Percentiles rank a stretch among this genome's conserved stretches.
phyloP scores from a whole-genome alignment of 2,113 vertebrate species.

The Odontesthes bonariensis region DNA sequence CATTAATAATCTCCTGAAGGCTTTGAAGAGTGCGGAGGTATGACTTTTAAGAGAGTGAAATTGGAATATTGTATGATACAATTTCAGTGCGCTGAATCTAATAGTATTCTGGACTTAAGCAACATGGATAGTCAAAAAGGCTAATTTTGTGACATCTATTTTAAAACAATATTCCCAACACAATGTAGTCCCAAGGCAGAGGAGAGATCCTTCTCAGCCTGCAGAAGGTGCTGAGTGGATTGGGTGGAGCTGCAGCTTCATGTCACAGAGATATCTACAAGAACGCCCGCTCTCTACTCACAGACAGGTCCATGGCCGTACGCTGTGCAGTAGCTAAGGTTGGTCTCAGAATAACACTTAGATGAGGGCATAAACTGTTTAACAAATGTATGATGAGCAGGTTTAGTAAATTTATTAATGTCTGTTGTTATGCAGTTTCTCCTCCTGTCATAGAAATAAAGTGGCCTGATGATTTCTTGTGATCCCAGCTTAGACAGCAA shows the following conservation, averaged over 20 bases:
- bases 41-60: conserved; percentile 3
- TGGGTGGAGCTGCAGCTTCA: conserved; percentile 96
- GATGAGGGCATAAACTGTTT: background rate
- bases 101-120: background rate
- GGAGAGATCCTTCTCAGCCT: conserved; percentile 97
- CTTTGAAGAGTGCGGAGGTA: conserved; percentile 97
- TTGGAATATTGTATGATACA: background rate
- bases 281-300: conserved; percentile 94
- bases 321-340: conserved; percentile 94
- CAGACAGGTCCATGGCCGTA: conserved; percentile 97
- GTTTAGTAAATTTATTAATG: background rate
- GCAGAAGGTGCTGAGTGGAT: conserved; percentile 93
- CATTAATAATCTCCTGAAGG: conserved; percentile 96
- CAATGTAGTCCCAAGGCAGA: conserved; percentile 92
- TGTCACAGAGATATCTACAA: conserved; percentile 98
- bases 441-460: background rate
- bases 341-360: conserved; percentile 5
- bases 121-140: background rate
- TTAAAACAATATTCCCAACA: conserved; percentile 1
- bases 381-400: background rate
- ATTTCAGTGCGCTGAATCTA: background rate
- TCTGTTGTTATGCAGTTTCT: background rate
- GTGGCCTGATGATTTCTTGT: background rate
- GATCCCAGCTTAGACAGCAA: background rate
- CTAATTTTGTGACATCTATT: background rate